Evolutionary conservation across 1,140 invertebrate genomes (phyloP).

Genomic region (Stegodyphus dumicola): DNA sequence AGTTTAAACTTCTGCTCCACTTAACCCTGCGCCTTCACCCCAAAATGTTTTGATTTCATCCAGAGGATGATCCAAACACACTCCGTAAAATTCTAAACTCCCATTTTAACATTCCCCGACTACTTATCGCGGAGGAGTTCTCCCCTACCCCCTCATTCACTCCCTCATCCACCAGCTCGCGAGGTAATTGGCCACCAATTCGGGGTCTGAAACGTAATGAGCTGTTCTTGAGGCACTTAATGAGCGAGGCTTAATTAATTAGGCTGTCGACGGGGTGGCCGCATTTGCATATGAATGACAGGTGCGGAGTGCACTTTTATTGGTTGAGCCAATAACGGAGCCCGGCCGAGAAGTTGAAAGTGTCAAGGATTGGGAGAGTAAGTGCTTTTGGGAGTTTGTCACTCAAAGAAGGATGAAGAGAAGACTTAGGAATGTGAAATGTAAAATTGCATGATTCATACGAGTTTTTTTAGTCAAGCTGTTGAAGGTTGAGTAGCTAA

Average conservation of each 20-base stretch:
- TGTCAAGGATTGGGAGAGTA: neutral
- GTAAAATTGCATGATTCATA: too few species aligned
- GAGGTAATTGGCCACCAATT: constrained; percentile 10
- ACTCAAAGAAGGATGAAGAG: neutral
- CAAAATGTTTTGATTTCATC: neutral
- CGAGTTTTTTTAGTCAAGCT: too few species aligned
- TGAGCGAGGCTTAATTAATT: constrained; percentile 10
- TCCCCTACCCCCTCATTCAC: neutral
- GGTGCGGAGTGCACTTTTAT: neutral
- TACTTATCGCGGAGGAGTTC: neutral
- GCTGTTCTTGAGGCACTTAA: constrained; percentile 15
- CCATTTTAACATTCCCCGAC: neutral
- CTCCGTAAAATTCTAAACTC: neutral
- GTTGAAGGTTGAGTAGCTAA: too few species aligned
- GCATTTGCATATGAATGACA: constrained; percentile 16
- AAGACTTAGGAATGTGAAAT: neutral
- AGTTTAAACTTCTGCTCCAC: neutral
- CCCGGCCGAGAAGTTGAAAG: neutral
- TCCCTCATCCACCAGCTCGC: neutral
- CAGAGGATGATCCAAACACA: neutral
- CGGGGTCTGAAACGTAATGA: neutral
- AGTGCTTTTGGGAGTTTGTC: neutral
- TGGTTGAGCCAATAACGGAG: neutral
- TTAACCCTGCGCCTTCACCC: neutral
- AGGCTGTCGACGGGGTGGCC: neutral